These are phyloP conservation scores for Novumbra hubbsi DNA, from an alignment of 2,797 vertebrate genomes.

Conservation along the genomic window DNA sequence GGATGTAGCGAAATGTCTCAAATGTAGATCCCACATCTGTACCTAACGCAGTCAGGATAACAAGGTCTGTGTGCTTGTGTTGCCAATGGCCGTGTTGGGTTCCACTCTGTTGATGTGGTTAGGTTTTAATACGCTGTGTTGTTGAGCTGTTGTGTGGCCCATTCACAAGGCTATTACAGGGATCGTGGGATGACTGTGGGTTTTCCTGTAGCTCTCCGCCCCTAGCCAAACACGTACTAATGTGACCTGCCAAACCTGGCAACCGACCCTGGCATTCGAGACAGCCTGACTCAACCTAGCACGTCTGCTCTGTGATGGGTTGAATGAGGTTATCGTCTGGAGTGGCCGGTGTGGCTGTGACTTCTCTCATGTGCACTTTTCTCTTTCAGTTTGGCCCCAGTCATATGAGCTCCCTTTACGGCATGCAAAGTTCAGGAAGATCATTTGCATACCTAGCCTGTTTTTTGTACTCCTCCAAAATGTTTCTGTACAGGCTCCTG, in stretches of 20 bases:
- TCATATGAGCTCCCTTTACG: background rate
- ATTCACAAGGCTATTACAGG: background rate
- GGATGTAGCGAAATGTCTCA: too few species aligned
- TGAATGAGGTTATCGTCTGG: constrained; percentile 6
- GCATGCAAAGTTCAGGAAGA: background rate
- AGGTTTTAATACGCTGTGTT: background rate
- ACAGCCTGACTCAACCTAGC: background rate
- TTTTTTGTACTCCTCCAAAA: background rate
- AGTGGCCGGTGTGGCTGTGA: constrained; percentile 27
- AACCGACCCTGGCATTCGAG: background rate
- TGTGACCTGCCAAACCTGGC: background rate
- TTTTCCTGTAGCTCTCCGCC: background rate
- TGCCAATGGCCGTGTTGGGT: background rate
- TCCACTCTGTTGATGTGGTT: background rate
- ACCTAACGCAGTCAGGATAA: background rate
- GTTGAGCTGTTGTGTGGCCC: background rate
- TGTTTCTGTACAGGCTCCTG: background rate
- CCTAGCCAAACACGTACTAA: constrained; percentile 3
- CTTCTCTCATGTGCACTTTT: constrained; percentile 18
- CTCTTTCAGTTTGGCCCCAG: background rate
- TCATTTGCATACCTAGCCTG: background rate
- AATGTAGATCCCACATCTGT: background rate
- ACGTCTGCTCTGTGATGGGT: background rate
- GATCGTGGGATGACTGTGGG: background rate
- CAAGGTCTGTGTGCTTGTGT: background rate